Evolutionary conservation across 2,113 vertebrate species (phyloP), one percentile per base, ranked within the genome.

Genomic region (Campylorhamphus procurvoides): DNA sequence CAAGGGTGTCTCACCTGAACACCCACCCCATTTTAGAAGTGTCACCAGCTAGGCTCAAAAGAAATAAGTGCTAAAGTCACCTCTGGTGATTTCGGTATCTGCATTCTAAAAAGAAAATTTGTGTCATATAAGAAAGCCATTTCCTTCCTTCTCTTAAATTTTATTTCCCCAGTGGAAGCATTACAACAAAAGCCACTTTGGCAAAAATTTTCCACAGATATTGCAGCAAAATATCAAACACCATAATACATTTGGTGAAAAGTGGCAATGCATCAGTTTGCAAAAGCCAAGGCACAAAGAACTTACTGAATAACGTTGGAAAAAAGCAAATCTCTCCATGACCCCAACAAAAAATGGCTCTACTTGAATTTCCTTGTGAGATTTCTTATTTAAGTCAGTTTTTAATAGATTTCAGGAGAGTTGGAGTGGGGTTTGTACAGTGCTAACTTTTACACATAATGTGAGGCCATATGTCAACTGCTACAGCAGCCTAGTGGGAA

Each of bases 81-180:
- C 25, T 67, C 14, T 46, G 40, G 11, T 72, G 40, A 79, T 28
- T 23, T 66, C 35, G 28, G 3, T 40, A 58, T 56, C 83, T 91
- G 3, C 37, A 71, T 83, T 83, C 88, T 50, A 42, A 66, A 56
- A 72, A n/a, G 23, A 76, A 79, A 85, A 39, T 2, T 44, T 85
- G 13, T 56, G 25, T 27, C 31, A 40, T 28, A 24, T 44, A 49
- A 79, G 6, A 87, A 59, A 56, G 0, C 0, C 0, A 0, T 47
- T 93, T 75, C 55, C 6, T 68, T 84, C 11, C 3, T 44, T 46
- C 68, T 62, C 37, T 31, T 20, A 63, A 78, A 69, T 11, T 56
- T 67, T 50, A 15, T 37, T 78, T 67, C 7, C 39, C 15, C 24
- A 44, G 31, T 44, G 22, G 18, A 89, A 94, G 13, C 22, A 68